These are phyloP conservation scores for Pelecanus crispus DNA, from an alignment of 2,113 vertebrate species.

Conservation along the genomic window DNA sequence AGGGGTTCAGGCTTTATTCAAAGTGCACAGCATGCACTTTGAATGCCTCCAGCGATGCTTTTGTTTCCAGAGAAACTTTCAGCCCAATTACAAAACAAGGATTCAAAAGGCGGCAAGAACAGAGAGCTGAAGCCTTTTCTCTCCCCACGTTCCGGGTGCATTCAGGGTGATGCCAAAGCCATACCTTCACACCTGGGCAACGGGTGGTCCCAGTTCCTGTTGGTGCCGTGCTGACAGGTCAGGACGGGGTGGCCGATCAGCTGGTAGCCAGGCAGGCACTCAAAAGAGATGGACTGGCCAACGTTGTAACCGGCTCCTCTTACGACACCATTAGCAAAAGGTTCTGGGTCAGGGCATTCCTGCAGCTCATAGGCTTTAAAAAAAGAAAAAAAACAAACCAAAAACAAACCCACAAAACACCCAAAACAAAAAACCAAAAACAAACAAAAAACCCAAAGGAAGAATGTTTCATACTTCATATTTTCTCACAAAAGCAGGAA, in stretches of 20 bases:
- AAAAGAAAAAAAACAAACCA: not conserved
- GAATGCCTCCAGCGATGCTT: not conserved
- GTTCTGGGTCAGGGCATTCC: conserved; percentile 93
- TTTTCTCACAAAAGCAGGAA: not conserved
- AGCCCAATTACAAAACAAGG: accelerated
- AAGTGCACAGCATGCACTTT: too few species aligned
- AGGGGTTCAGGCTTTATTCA: not conserved
- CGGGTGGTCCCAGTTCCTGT: conserved; percentile 93
- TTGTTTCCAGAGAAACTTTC: not conserved
- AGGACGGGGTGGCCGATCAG: conserved; percentile 89
- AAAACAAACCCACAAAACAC: too few species aligned
- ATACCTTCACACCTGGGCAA: conserved; percentile 96
- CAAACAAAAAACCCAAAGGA: too few species aligned
- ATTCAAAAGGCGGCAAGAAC: too few species aligned
- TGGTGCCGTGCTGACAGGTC: conserved; percentile 93
- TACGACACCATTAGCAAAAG: conserved; percentile 89
- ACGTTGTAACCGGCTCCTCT: conserved; percentile 95
- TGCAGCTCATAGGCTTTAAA: conserved; percentile 90
- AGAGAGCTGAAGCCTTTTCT: not conserved
- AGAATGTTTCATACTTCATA: accelerated
- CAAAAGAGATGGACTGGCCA: conserved; percentile 96
- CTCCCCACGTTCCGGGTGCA: not conserved
- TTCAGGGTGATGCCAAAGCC: not conserved
- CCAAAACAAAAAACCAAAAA: not conserved
- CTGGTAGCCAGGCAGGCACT: conserved; percentile 91